These are phyloP conservation scores for Arion vulgaris DNA, from an alignment of 1,140 invertebrate species.

Conservation along the genomic window DNA sequence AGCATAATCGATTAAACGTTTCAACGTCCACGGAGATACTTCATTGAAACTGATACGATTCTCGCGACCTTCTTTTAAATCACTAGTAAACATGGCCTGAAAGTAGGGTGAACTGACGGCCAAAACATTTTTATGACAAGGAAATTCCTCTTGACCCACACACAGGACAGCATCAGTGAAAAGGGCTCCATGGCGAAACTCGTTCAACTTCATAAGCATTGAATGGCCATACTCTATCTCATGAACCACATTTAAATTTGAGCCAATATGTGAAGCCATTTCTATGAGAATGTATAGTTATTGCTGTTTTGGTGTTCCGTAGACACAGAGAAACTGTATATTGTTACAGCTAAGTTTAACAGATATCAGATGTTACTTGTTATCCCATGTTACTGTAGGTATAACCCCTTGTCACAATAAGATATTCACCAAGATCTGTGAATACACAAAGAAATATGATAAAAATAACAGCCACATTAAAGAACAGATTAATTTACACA, in stretches of 20 bases:
- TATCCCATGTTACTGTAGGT: neutral
- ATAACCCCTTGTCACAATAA: neutral
- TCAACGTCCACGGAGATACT: conserved; percentile 72
- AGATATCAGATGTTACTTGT: neutral
- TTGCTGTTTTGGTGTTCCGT: neutral
- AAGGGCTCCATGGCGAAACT: conserved; percentile 54
- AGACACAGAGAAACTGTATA: neutral
- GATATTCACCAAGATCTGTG: neutral
- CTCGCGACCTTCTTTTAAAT: conserved; percentile 70
- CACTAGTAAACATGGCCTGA: conserved; percentile 74
- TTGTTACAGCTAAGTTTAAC: neutral
- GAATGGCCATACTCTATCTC: conserved; percentile 59
- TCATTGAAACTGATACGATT: conserved; percentile 69
- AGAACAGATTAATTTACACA: too few relatives aligned
- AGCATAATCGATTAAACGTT: conserved; percentile 72
- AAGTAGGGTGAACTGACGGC: conserved; percentile 74
- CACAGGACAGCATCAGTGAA: conserved; percentile 71
- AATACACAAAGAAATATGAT: neutral
- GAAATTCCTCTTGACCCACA: conserved; percentile 70
- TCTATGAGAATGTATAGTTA: neutral
- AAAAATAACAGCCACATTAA: neutral
- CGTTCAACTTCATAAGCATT: conserved; percentile 65
- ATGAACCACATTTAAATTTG: conserved; percentile 7
- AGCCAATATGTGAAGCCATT: neutral
- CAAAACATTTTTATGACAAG: conserved; percentile 72